Percentiles rank a stretch among this genome's conserved stretches.
These are phyloP conservation scores for Tetramorium alpestre DNA, from an alignment of 1,140 invertebrate genomes.

Conservation along the genomic window DNA sequence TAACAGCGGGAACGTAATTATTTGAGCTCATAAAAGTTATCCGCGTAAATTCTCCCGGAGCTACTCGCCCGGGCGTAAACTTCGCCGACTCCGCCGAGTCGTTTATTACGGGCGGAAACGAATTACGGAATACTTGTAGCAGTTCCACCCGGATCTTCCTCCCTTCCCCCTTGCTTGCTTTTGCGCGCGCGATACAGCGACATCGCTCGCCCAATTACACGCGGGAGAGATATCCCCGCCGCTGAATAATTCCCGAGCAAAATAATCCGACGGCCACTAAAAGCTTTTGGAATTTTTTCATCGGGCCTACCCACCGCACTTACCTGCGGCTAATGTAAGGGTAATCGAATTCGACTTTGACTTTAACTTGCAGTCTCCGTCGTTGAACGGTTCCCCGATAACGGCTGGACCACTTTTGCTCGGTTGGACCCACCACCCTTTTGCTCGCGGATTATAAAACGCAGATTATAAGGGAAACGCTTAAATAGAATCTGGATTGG, in stretches of 20 bases:
- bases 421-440: conserved; percentile 7
- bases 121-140: conserved; percentile 65
- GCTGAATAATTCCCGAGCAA: conserved; percentile 51
- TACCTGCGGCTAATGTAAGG: conserved; percentile 64
- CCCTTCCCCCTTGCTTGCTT: not conserved
- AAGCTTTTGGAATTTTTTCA: conserved; percentile 65
- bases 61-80: conserved; percentile 53
- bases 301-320: conserved; percentile 21
- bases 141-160: conserved; percentile 19
- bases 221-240: conserved; percentile 52
- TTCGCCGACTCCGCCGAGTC: conserved; percentile 47
- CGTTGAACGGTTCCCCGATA: not conserved
- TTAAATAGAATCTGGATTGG: conserved; percentile 2
- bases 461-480: too few species aligned
- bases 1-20: conserved; percentile 66
- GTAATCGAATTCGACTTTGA: conserved; percentile 68
- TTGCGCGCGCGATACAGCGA: conserved; percentile 1
- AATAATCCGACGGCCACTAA: conserved; percentile 70
- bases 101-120: conserved; percentile 64
- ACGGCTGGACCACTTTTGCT: not conserved
- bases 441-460: conserved; percentile 14
- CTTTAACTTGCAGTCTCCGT: conserved; percentile 33
- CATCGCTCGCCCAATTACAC: conserved; percentile 36
- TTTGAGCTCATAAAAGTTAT: conserved; percentile 71
- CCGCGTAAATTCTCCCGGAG: conserved; percentile 62